These are phyloP conservation scores for Tetragnatha versicolor DNA, from an alignment of 1,140 invertebrate species.

Conservation along the genomic window DNA sequence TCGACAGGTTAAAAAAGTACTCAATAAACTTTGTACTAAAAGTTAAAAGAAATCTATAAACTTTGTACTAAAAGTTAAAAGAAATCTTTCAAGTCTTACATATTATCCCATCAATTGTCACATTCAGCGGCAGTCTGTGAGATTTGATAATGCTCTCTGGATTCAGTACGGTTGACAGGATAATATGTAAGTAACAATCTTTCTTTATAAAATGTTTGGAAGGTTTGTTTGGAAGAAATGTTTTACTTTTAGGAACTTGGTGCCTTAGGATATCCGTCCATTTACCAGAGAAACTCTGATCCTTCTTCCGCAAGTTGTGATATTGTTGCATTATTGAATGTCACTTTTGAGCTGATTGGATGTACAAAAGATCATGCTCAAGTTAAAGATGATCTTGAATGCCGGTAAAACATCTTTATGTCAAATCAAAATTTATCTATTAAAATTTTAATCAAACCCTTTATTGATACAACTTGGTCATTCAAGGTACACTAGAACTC, in stretches of 20 bases:
- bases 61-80: not conserved
- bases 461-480: too few relatives aligned
- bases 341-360: slow-evolving; percentile 15
- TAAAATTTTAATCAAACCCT: too few relatives aligned
- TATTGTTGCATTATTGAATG: slow-evolving; percentile 41
- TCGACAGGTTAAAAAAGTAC: not conserved
- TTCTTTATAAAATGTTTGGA: not conserved
- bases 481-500: too few relatives aligned
- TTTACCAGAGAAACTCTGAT: too few relatives aligned
- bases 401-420: too few relatives aligned
- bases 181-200: not conserved
- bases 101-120: not conserved
- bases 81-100: not conserved
- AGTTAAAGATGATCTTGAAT: slow-evolving; percentile 18
- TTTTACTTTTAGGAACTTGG: slow-evolving; percentile 20
- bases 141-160: not conserved
- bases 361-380: slow-evolving; percentile 1
- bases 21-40: not conserved
- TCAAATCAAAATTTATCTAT: too few relatives aligned
- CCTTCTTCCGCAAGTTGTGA: slow-evolving; percentile 28
- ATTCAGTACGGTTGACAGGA: not conserved
- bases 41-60: not conserved
- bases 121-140: not conserved
- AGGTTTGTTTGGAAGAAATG: not conserved
- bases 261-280: slow-evolving; percentile 49